These are phyloP conservation scores for Steatocranus sp. DNA, from an alignment of 2,797 vertebrate genomes.

Conservation along the genomic window DNA sequence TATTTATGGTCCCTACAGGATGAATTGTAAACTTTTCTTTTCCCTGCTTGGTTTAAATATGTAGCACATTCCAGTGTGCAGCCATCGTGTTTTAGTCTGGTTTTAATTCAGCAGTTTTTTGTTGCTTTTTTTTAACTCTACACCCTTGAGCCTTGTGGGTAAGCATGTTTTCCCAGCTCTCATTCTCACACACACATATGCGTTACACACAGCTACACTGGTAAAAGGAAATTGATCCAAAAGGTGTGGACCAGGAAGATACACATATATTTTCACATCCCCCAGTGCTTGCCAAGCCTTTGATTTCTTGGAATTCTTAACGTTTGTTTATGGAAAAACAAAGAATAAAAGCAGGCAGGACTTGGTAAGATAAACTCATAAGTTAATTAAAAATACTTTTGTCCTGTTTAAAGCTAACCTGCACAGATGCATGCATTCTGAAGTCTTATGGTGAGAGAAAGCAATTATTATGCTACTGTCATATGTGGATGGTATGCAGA, in stretches of 20 bases:
- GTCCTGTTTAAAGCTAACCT: neutral
- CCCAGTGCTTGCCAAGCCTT: neutral
- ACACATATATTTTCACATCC: slow-evolving; percentile 10
- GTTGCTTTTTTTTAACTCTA: neutral
- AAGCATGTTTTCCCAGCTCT: neutral
- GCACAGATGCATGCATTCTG: neutral
- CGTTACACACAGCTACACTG: neutral
- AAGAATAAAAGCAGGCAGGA: neutral
- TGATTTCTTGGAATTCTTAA: slow-evolving; percentile 20
- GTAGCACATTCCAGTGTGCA: neutral
- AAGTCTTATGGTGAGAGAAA: neutral
- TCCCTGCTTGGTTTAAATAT: neutral
- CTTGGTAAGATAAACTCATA: neutral
- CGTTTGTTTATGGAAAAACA: neutral
- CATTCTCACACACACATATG: neutral
- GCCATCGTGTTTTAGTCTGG: neutral
- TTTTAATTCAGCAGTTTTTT: neutral
- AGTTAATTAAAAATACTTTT: neutral
- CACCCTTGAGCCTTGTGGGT: neutral
- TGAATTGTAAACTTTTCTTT: neutral
- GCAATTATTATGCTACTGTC: slow-evolving; percentile 1
- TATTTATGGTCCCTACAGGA: neutral
- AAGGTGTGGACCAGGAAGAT: slow-evolving; percentile 47
- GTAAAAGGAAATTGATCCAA: slow-evolving; percentile 35
- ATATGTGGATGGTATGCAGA: slow-evolving; percentile 17